A percentile compares a stretch with the other conserved stretches of the same genome.
These are phyloP conservation scores for Gallinago stenura DNA, from an alignment of 2,797 vertebrate species.

Conservation along the genomic window DNA sequence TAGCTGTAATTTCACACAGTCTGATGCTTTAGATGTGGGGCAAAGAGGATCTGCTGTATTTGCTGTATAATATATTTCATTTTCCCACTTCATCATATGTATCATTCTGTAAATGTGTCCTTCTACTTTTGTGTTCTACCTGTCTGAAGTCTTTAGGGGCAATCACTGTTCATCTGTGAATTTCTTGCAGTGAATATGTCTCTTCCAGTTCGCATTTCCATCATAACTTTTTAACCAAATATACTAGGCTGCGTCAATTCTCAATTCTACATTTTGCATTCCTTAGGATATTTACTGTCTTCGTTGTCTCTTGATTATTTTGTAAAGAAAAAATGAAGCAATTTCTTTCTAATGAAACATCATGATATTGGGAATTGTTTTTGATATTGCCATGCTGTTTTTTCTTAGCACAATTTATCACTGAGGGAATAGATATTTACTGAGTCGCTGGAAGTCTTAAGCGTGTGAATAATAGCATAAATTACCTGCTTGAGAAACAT, in stretches of 20 bases:
- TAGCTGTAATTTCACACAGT: not conserved
- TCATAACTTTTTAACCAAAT: not conserved
- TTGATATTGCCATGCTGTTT: not conserved
- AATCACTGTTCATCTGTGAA: not conserved
- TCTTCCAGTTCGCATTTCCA: not conserved
- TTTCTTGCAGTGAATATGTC: not conserved
- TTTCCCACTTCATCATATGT: not conserved
- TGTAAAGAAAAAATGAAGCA: not conserved
- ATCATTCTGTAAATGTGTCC: not conserved
- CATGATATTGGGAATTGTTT: not conserved
- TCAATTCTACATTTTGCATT: not conserved
- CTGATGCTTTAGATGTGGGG: not conserved
- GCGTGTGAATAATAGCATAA: not conserved
- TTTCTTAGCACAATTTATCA: not conserved
- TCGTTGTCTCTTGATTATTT: not conserved
- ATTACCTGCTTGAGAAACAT: slow-evolving; percentile 14
- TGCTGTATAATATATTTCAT: not conserved
- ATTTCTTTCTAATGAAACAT: not conserved
- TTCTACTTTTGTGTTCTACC: not conserved
- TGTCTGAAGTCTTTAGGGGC: not conserved
- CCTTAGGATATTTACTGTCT: not conserved
- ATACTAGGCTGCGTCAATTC: not conserved
- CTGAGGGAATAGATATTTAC: not conserved
- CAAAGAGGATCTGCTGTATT: not conserved
- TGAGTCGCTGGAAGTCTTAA: not conserved